Evolutionary conservation across 2,797 vertebrate genomes (phyloP).

Genomic region (Gambelia wislizenii): DNA sequence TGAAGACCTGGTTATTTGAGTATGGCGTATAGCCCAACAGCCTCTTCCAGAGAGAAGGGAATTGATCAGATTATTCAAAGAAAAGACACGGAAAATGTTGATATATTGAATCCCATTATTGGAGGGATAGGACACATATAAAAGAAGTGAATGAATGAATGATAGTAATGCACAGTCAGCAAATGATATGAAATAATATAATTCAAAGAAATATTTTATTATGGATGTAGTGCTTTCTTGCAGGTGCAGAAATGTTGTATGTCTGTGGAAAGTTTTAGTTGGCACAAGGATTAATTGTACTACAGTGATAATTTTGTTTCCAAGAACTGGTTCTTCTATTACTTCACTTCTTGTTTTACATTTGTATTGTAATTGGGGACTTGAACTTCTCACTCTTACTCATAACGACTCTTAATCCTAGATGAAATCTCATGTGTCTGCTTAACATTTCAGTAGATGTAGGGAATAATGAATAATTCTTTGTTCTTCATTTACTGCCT

Average conservation of each 20-base stretch:
- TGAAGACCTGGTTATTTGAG: neutral
- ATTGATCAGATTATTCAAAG: slow-evolving; percentile 48
- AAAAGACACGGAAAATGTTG: slow-evolving; percentile 48
- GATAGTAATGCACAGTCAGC: slow-evolving; percentile 44
- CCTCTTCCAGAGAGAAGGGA: slow-evolving; percentile 54
- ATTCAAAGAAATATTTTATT: slow-evolving; percentile 49
- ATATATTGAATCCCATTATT: slow-evolving; percentile 28
- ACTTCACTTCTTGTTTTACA: neutral
- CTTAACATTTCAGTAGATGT: neutral
- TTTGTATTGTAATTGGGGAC: neutral
- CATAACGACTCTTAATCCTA: neutral
- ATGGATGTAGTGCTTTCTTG: slow-evolving; percentile 29
- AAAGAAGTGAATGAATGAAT: neutral
- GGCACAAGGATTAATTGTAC: neutral
- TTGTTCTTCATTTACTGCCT: neutral
- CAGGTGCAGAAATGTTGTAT: neutral
- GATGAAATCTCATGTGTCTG: neutral
- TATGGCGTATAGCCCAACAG: neutral
- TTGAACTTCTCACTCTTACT: neutral
- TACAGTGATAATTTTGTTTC: slow-evolving; percentile 24
- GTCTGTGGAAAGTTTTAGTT: slow-evolving; percentile 23
- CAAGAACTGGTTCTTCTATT: neutral
- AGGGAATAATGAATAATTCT: neutral
- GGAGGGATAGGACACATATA: too few relatives aligned
- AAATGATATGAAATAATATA: slow-evolving; percentile 61